phyloP scores from a whole-genome alignment of 37 sponge, comb jelly and placozoan genomes.

The Cliona cf. orientalis region DNA sequence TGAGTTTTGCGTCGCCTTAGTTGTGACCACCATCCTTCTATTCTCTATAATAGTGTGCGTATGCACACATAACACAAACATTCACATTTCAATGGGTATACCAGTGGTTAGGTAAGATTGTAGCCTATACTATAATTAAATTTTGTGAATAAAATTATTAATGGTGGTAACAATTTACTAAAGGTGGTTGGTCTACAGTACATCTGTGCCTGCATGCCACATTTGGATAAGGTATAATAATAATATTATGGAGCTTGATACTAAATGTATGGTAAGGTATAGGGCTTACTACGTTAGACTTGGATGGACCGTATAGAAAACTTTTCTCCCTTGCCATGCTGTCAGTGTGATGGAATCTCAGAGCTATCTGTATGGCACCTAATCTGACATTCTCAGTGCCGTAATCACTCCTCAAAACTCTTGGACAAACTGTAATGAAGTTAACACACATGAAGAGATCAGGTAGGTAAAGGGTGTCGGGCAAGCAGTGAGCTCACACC shows the following conservation, averaged over 20 bases:
- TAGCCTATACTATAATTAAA: too few relatives aligned
- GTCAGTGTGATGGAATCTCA: constrained; percentile 32
- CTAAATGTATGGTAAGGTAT: too few relatives aligned
- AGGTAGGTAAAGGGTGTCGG: too few relatives aligned
- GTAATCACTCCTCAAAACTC: constrained; percentile 35
- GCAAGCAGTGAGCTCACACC: not conserved
- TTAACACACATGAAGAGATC: not conserved
- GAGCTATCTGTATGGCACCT: constrained; percentile 30
- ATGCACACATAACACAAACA: not conserved
- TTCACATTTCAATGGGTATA: not conserved
- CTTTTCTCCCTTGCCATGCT: constrained; percentile 30
- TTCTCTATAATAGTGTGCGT: constrained; percentile 25
- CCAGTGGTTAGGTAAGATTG: too few relatives aligned
- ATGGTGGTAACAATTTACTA: too few relatives aligned
- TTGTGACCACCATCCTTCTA: constrained; percentile 70
- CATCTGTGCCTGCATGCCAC: too few relatives aligned
- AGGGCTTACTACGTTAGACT: constrained; percentile 39
- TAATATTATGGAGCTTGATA: too few relatives aligned
- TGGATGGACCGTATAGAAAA: constrained; percentile 55
- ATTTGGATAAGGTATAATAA: too few relatives aligned
- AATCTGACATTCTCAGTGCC: constrained; percentile 47
- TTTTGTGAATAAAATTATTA: not conserved
- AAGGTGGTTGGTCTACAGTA: too few relatives aligned
- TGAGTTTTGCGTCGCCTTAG: constrained; percentile 21
- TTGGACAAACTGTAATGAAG: constrained; percentile 36